Evolutionary conservation across 2,113 vertebrate species (phyloP), one percentile per base, ranked within the genome.

Genomic region (Macquaria ambigua): DNA sequence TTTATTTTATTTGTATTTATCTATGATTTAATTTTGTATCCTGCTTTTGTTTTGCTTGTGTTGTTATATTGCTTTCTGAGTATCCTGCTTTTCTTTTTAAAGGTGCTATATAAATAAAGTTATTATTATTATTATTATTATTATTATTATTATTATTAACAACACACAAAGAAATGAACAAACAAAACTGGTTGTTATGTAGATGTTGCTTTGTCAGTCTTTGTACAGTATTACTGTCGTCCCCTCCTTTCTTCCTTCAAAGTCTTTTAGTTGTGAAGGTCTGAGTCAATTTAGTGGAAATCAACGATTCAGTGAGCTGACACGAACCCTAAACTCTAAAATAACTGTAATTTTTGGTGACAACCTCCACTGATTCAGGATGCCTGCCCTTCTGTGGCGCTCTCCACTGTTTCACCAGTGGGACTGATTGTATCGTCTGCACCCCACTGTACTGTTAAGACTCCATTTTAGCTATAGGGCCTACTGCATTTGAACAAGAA

Each of bases 291-390:
- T 69, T 55, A 23, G 50, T 18, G 15, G 46, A 83, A 83, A 74
- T 74, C 37, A 64, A 59, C 0, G 0, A 73, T 71, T 81, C 66
- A 66, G 11, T 81, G 64, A 87, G 59, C 23, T 11, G 41, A 79
- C 66, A 83, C 64, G 59, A 71, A 90, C 63, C 69, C 18, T 16
- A 8, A 23, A 71, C 31, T 64, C 25, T 72, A 63, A 72, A 85
- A 89, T 70, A 64, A 83, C 73, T 74, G 18, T 74, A 56, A 84
- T 84, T 79, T 67, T 50, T 21, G 28, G 25, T 41, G 48, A 79
- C 68, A 77, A 37, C 75, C 37, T 85, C 37, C 15, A 66, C 31
- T 12, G 14, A 58, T 43, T 75, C 16, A 28, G 23, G 15, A 56
- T 64, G 14, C 70, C 53, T 71, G 77, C 10, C 6, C 81, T 14